These are phyloP conservation scores for Hoplias malabaricus DNA, from an alignment of 2,113 vertebrate species.

Conservation along the genomic window DNA sequence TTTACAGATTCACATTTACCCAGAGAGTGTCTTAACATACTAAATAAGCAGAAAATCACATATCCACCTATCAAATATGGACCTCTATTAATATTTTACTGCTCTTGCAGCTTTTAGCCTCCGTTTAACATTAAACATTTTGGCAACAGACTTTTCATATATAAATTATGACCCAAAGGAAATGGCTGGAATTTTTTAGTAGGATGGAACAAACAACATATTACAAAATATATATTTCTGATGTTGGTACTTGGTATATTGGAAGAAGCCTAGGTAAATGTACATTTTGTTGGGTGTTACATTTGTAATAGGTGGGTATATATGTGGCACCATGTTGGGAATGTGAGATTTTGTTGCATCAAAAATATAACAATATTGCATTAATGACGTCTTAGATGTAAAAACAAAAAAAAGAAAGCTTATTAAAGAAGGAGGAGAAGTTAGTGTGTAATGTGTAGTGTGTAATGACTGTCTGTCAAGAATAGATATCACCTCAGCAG, in stretches of 20 bases:
- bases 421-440: not conserved
- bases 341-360: not conserved
- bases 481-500: constrained; percentile 57
- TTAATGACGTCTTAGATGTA: not conserved
- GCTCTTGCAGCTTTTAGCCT: not conserved
- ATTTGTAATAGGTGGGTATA: too few relatives aligned
- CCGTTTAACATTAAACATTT: too few relatives aligned
- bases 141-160: too few relatives aligned
- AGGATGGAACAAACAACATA: too few relatives aligned
- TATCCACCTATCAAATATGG: not conserved
- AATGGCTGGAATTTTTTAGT: too few relatives aligned
- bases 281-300: too few relatives aligned
- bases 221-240: too few relatives aligned
- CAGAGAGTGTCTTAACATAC: constrained; percentile 15
- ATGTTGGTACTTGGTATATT: too few relatives aligned
- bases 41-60: constrained; percentile 38
- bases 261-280: too few relatives aligned
- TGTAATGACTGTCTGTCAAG: constrained; percentile 15
- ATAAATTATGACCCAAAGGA: too few relatives aligned
- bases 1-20: constrained; percentile 56
- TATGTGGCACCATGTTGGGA: not conserved
- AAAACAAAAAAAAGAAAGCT: constrained; percentile 24
- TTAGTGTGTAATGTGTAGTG: not conserved
- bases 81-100: too few relatives aligned
- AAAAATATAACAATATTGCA: not conserved